These are phyloP conservation scores for Portevinia maculata DNA, from an alignment of 2,888 invertebrate species.

Conservation along the genomic window DNA sequence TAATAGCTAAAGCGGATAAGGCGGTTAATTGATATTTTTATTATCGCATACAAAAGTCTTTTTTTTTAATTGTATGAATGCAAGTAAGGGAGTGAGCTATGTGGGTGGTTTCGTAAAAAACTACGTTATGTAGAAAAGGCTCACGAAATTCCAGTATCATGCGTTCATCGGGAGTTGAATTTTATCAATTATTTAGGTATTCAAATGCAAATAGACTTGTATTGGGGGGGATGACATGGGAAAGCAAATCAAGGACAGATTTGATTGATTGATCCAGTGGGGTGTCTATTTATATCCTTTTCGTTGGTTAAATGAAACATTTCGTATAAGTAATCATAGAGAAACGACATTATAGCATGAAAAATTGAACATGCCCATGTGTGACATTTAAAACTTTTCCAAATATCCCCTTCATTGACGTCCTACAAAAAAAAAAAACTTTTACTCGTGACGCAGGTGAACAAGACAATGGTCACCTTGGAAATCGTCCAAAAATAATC, in stretches of 20 bases:
- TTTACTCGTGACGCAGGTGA: slow-evolving; percentile 35
- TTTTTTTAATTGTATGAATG: slow-evolving; percentile 7
- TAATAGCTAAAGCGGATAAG: slow-evolving; percentile 6
- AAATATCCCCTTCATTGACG: slow-evolving; percentile 47
- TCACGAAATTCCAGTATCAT: slow-evolving; percentile 4
- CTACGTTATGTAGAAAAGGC: background rate
- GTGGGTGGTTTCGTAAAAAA: slow-evolving; percentile 27
- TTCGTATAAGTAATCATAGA: slow-evolving; percentile 5
- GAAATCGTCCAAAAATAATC: slow-evolving; percentile 29
- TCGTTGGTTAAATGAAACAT: slow-evolving; percentile 7
- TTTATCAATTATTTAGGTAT: slow-evolving; percentile 43
- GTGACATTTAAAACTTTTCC: slow-evolving; percentile 30
- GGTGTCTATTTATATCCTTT: slow-evolving; percentile 17
- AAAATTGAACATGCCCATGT: slow-evolving; percentile 18
- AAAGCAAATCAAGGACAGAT: slow-evolving; percentile 19
- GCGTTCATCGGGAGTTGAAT: background rate
- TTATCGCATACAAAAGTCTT: background rate
- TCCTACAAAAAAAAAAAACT: slow-evolving; percentile 1
- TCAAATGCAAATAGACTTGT: background rate
- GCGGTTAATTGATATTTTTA: slow-evolving; percentile 21
- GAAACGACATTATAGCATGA: slow-evolving; percentile 25
- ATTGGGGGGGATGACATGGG: background rate
- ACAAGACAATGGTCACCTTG: slow-evolving; percentile 31
- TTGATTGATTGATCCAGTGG: slow-evolving; percentile 27
- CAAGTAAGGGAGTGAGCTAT: background rate